These are phyloP conservation scores for Erebia ligea DNA, from an alignment of 2,888 invertebrate species.

Conservation along the genomic window DNA sequence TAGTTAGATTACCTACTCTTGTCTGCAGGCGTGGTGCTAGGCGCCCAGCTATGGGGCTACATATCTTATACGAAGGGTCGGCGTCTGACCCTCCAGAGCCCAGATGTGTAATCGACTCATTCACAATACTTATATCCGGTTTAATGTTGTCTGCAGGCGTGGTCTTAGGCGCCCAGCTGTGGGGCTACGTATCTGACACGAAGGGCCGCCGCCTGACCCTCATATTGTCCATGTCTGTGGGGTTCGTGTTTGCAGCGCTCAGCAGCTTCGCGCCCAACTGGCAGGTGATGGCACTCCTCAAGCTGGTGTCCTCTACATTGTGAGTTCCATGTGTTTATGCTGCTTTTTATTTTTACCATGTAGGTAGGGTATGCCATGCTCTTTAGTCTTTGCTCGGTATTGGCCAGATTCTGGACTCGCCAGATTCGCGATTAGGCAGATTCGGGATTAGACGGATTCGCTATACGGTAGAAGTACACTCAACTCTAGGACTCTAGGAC, in stretches of 20 bases:
- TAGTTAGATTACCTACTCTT: too few species aligned
- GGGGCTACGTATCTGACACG: constrained; percentile 78
- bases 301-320: constrained; percentile 74
- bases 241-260: constrained; percentile 70
- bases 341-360: neutral
- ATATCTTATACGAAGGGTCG: constrained; percentile 74
- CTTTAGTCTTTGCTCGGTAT: too few species aligned
- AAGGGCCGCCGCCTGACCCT: constrained; percentile 69
- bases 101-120: too few species aligned
- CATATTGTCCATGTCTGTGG: constrained; percentile 71
- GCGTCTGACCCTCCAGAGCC: constrained; percentile 66
- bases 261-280: constrained; percentile 74
- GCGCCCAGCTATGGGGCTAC: constrained; percentile 78
- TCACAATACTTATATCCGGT: too few species aligned
- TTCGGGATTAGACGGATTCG: too few species aligned
- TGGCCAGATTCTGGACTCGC: too few species aligned
- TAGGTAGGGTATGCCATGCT: too few species aligned
- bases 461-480: too few species aligned
- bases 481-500: too few species aligned
- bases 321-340: constrained; percentile 54
- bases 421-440: too few species aligned
- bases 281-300: constrained; percentile 70
- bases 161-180: constrained; percentile 72
- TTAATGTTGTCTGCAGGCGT: constrained; percentile 58
- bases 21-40: constrained; percentile 67